A percentile compares a stretch with the other conserved stretches of the same genome.
These are phyloP conservation scores for Hylyphantes graminicola DNA, from an alignment of 1,140 invertebrate species.

Conservation along the genomic window DNA sequence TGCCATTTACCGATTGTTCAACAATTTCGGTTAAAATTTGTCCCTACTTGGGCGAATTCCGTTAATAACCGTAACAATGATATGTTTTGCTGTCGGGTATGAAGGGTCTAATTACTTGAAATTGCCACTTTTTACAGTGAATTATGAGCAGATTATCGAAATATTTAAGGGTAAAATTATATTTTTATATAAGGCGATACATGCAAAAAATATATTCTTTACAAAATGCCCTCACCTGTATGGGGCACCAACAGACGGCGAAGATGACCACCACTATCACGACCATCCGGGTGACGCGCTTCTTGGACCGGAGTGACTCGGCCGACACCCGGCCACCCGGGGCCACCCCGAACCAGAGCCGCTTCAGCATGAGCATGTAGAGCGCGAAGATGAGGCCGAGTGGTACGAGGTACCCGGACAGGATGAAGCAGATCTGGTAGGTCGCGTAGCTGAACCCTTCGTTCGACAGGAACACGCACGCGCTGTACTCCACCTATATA, in stretches of 20 bases:
- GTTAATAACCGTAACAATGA: no score
- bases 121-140: no score
- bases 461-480: slow-evolving; percentile 58
- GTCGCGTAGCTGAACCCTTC: slow-evolving; percentile 62
- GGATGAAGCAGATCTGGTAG: slow-evolving; percentile 76
- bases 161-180: no score
- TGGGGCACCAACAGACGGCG: slow-evolving; percentile 94
- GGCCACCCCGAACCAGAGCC: slow-evolving; percentile 83
- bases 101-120: no score
- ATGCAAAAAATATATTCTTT: no score
- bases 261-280: slow-evolving; percentile 94
- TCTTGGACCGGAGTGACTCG: slow-evolving; percentile 83
- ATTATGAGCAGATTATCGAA: no score
- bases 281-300: slow-evolving; percentile 92
- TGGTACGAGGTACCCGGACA: slow-evolving; percentile 87
- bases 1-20: no score
- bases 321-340: slow-evolving; percentile 78
- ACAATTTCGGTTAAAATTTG: no score
- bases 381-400: slow-evolving; percentile 86
- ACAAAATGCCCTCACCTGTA: slow-evolving; percentile 71
- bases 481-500: slow-evolving; percentile 11
- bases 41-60: no score
- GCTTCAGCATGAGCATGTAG: slow-evolving; percentile 89
- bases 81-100: no score
- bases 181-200: no score